phyloP scores from a whole-genome alignment of 2,888 invertebrate genomes.

The Eristalis pertinax region DNA sequence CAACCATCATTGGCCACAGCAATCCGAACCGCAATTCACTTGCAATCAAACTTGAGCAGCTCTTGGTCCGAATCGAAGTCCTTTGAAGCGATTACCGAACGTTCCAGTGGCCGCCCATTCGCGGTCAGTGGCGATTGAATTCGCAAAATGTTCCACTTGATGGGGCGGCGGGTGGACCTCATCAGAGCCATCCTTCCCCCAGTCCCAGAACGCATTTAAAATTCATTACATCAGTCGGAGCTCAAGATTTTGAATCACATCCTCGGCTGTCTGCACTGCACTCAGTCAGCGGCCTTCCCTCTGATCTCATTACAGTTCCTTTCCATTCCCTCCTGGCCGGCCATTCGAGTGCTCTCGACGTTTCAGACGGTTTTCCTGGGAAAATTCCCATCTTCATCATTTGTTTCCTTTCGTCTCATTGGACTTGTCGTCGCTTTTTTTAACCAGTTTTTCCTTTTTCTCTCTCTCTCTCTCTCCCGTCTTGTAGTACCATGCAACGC shows the following conservation, averaged over 20 bases:
- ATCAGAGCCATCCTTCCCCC: not conserved
- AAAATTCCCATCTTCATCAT: slow-evolving; percentile 32
- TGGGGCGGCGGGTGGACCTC: not conserved
- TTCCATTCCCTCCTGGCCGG: slow-evolving; percentile 16
- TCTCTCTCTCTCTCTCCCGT: not conserved
- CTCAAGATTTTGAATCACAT: slow-evolving; percentile 12
- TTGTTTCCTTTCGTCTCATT: slow-evolving; percentile 50
- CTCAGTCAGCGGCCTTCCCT: not conserved
- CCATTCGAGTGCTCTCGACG: not conserved
- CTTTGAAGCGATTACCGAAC: not conserved
- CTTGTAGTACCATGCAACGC: slow-evolving; percentile 66
- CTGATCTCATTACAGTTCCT: slow-evolving; percentile 30
- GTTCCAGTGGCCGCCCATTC: not conserved
- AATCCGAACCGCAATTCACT: not conserved
- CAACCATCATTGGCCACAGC: not conserved
- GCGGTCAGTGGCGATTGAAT: not conserved
- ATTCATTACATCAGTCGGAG: slow-evolving; percentile 20
- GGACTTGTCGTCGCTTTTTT: slow-evolving; percentile 2
- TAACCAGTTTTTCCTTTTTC: not conserved
- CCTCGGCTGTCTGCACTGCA: not conserved
- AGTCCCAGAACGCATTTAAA: slow-evolving; percentile 30
- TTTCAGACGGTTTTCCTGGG: not conserved
- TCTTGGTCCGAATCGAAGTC: not conserved
- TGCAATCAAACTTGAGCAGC: not conserved
- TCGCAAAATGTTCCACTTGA: not conserved